These are phyloP conservation scores for Ptychodera flava DNA, from an alignment of 35 echinoderm and acorn worm genomes.

Conservation along the genomic window DNA sequence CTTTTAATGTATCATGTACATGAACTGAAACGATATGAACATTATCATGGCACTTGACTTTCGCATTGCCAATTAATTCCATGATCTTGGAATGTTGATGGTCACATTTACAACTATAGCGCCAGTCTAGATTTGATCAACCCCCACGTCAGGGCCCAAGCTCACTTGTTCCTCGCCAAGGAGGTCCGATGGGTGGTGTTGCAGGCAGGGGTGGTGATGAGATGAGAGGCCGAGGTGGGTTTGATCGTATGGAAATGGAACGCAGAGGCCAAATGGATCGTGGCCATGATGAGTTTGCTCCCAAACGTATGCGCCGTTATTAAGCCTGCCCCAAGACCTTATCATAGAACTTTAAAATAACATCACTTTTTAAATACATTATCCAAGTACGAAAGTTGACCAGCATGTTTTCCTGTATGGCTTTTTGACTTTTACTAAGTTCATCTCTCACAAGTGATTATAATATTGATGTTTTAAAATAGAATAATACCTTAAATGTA, in stretches of 20 bases:
- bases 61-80: no score
- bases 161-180: not conserved
- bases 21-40: no score
- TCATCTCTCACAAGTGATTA: not conserved
- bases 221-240: not conserved
- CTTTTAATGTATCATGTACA: no score
- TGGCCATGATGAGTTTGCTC: not conserved
- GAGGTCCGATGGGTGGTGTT: not conserved
- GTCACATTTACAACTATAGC: not conserved
- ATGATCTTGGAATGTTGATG: no score
- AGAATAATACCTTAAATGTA: not conserved
- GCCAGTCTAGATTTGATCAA: not conserved
- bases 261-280: not conserved
- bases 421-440: not conserved
- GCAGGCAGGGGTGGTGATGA: not conserved
- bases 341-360: no score
- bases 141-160: not conserved
- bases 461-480: not conserved
- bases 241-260: not conserved
- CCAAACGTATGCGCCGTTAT: not conserved
- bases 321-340: no score
- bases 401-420: no score
- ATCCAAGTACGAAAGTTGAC: no score
- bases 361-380: no score
- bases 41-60: no score